These are phyloP conservation scores for Myotis vivesi DNA, from an alignment of 2,797 vertebrate species.

Conservation along the genomic window DNA sequence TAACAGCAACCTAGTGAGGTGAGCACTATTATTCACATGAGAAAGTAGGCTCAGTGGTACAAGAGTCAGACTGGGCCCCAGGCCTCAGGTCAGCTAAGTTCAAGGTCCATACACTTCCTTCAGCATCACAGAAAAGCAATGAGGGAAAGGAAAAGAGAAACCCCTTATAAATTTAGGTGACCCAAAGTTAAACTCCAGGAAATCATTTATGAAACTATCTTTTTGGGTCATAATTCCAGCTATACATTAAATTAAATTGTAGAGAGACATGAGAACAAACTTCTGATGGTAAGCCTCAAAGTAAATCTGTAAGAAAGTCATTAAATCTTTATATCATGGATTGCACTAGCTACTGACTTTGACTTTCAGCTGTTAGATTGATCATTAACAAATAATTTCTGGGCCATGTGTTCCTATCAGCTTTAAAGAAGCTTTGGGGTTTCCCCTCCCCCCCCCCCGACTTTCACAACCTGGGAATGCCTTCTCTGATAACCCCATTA, in stretches of 20 bases:
- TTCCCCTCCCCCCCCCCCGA: not conserved
- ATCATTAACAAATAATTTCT: not conserved
- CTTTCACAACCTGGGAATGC: not conserved
- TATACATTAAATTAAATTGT: not conserved
- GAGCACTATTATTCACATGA: not conserved
- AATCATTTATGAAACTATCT: not conserved
- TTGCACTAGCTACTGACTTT: not conserved
- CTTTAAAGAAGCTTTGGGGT: not conserved
- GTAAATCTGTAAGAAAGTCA: not conserved
- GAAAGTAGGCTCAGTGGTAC: not conserved
- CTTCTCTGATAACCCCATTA: not conserved
- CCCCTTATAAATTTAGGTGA: not conserved
- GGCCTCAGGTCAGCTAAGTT: not conserved
- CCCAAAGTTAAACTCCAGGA: constrained; percentile 32
- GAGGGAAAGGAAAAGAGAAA: not conserved
- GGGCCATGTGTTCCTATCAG: not conserved
- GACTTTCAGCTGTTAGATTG: not conserved
- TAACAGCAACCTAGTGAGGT: not conserved
- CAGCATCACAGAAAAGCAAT: not conserved
- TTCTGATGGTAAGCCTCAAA: not conserved
- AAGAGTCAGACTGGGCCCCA: not conserved
- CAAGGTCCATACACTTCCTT: not conserved
- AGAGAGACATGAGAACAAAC: not conserved
- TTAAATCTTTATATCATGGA: not conserved
- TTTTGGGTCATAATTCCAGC: not conserved